phyloP scores from a whole-genome alignment of 1,140 invertebrate genomes.

The Drosophila trapezifrons region DNA sequence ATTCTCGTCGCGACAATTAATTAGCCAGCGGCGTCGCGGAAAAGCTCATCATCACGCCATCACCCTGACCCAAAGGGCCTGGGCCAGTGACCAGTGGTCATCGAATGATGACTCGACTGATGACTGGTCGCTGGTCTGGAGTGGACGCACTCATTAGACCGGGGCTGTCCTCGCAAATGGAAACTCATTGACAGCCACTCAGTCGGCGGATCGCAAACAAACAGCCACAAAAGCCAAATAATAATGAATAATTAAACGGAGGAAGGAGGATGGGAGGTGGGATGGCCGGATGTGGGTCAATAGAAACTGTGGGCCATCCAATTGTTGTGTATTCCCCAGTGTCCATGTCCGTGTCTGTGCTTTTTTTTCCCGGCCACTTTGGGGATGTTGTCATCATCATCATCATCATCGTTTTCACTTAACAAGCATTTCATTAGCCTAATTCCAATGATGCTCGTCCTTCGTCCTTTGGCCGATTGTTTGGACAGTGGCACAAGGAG shows the following conservation, averaged over 20 bases:
- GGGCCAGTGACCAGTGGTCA: slow-evolving; percentile 6
- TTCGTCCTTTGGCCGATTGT: slow-evolving; percentile 15
- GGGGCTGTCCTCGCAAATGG: slow-evolving; percentile 16
- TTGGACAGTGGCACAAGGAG: slow-evolving; percentile 28
- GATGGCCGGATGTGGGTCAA: slow-evolving; percentile 38
- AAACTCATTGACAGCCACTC: slow-evolving; percentile 23
- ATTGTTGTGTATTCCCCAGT: slow-evolving; percentile 22
- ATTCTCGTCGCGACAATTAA: slow-evolving; percentile 2
- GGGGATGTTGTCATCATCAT: slow-evolving; percentile 56
- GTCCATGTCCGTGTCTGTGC: background rate
- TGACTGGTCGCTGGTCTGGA: slow-evolving; percentile 1
- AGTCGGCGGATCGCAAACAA: slow-evolving; percentile 27
- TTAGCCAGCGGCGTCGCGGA: background rate
- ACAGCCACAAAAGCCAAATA: slow-evolving; percentile 44
- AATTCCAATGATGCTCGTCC: slow-evolving; percentile 56
- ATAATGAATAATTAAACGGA: slow-evolving; percentile 63
- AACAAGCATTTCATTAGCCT: slow-evolving; percentile 78
- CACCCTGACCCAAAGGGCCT: slow-evolving; percentile 60
- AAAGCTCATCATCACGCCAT: slow-evolving; percentile 15
- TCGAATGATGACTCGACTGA: slow-evolving; percentile 33
- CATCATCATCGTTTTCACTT: slow-evolving; percentile 65
- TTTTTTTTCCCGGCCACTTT: slow-evolving; percentile 15
- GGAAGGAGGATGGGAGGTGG: background rate
- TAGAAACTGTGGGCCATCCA: slow-evolving; percentile 34
- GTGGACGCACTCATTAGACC: slow-evolving; percentile 15